These are phyloP conservation scores for Drosophila rubida DNA, from an alignment of 2,888 invertebrate genomes.

Conservation along the genomic window DNA sequence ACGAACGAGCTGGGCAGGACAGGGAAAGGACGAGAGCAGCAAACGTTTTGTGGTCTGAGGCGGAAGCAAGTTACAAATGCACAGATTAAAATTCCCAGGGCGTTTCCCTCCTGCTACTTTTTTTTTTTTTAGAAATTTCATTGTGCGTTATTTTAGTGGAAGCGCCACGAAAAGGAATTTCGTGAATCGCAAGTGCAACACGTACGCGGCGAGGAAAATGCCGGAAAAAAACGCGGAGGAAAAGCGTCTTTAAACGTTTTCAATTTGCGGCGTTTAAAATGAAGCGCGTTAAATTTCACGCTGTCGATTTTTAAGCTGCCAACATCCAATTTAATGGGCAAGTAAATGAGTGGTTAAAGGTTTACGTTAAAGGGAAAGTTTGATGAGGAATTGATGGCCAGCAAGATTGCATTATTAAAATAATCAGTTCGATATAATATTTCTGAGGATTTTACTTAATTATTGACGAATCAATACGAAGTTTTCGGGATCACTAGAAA, in stretches of 20 bases:
- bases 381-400: background rate
- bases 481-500: too few species aligned
- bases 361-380: background rate
- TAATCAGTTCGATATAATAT: too few species aligned
- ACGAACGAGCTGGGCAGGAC: background rate
- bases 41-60: slow-evolving; percentile 29
- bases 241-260: slow-evolving; percentile 14
- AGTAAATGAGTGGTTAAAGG: background rate
- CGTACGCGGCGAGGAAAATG: slow-evolving; percentile 44
- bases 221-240: background rate
- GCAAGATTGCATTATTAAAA: too few species aligned
- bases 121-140: slow-evolving; percentile 24
- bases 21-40: slow-evolving; percentile 1
- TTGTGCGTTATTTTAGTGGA: slow-evolving; percentile 40
- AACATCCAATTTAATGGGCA: background rate
- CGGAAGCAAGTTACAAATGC: slow-evolving; percentile 75
- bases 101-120: slow-evolving; percentile 46
- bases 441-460: too few species aligned
- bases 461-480: too few species aligned
- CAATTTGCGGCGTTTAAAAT: slow-evolving; percentile 5
- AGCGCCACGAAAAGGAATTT: slow-evolving; percentile 35
- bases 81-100: slow-evolving; percentile 64
- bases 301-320: background rate
- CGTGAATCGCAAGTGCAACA: slow-evolving; percentile 56
- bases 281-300: background rate